These are phyloP conservation scores for Antitype chi DNA, from an alignment of 2,888 invertebrate species.

Conservation along the genomic window DNA sequence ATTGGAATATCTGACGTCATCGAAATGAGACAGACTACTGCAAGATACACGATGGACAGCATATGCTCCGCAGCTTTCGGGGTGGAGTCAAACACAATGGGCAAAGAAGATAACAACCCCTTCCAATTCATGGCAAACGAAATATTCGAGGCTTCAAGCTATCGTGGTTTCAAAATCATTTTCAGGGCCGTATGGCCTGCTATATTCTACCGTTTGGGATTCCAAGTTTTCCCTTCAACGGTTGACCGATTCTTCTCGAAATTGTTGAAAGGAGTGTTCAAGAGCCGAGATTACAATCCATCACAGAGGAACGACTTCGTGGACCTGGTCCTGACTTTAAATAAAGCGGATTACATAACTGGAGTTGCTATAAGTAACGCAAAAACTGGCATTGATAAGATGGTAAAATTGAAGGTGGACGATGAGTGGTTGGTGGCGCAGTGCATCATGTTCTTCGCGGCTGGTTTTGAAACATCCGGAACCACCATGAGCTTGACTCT, in stretches of 20 bases:
- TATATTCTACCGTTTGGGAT: constrained; percentile 73
- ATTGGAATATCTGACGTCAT: constrained; percentile 42
- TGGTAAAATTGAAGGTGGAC: constrained; percentile 71
- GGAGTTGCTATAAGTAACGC: constrained; percentile 72
- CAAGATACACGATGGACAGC: constrained; percentile 77
- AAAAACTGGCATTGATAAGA: constrained; percentile 63
- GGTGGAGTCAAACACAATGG: constrained; percentile 60
- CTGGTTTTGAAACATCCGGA: constrained; percentile 79
- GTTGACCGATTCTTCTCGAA: constrained; percentile 69
- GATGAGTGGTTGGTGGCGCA: constrained; percentile 87
- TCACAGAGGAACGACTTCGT: constrained; percentile 75
- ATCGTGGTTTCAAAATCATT: constrained; percentile 65
- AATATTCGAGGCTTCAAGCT: constrained; percentile 67
- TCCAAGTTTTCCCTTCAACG: constrained; percentile 65
- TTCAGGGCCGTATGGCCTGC: constrained; percentile 72
- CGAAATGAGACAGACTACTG: constrained; percentile 63
- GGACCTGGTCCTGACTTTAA: constrained; percentile 73
- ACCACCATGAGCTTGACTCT: constrained; percentile 71
- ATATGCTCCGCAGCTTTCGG: constrained; percentile 69
- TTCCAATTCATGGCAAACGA: constrained; percentile 68
- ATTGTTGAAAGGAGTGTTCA: constrained; percentile 69
- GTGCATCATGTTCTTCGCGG: constrained; percentile 85
- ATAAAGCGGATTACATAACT: constrained; percentile 66
- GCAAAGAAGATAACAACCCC: constrained; percentile 57
- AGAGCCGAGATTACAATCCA: constrained; percentile 67